phyloP scores from a whole-genome alignment of 2,888 invertebrate genomes.

The Pyrrhia umbra region DNA sequence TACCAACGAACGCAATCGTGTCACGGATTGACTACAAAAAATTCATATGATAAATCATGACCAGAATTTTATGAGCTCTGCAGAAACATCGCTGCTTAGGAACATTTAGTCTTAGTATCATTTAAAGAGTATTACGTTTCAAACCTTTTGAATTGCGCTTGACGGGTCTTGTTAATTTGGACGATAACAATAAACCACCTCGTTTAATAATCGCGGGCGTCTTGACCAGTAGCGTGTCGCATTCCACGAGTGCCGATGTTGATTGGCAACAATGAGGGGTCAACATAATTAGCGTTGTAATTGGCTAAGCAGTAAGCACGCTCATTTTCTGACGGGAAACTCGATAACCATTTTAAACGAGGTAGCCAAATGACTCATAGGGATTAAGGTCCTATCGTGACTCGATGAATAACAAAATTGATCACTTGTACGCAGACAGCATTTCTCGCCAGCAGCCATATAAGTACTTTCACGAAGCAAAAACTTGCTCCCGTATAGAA shows the following conservation, averaged over 20 bases:
- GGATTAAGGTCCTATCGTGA: slow-evolving; percentile 17
- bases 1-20: slow-evolving; percentile 69
- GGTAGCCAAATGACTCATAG: slow-evolving; percentile 49
- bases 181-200: slow-evolving; percentile 65
- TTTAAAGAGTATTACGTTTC: slow-evolving; percentile 30
- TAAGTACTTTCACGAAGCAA: slow-evolving; percentile 17
- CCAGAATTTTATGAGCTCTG: slow-evolving; percentile 53
- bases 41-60: slow-evolving; percentile 64
- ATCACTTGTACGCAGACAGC: slow-evolving; percentile 6
- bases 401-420: slow-evolving; percentile 4
- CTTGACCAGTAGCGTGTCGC: slow-evolving; percentile 69
- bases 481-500: slow-evolving; percentile 34
- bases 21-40: slow-evolving; percentile 73
- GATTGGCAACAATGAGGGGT: slow-evolving; percentile 78
- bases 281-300: slow-evolving; percentile 71
- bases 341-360: slow-evolving; percentile 48
- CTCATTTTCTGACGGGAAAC: slow-evolving; percentile 30
- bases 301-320: slow-evolving; percentile 52
- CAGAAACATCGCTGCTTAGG: slow-evolving; percentile 36
- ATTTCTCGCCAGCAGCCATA: slow-evolving; percentile 20
- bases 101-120: slow-evolving; percentile 45
- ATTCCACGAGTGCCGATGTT: slow-evolving; percentile 73
- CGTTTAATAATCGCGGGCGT: slow-evolving; percentile 67
- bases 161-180: slow-evolving; percentile 63
- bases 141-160: slow-evolving; percentile 31